Evolutionary conservation across 2,888 invertebrate species (phyloP), one percentile per base, ranked within the genome.

Genomic region (Harpalus rubripes): DNA sequence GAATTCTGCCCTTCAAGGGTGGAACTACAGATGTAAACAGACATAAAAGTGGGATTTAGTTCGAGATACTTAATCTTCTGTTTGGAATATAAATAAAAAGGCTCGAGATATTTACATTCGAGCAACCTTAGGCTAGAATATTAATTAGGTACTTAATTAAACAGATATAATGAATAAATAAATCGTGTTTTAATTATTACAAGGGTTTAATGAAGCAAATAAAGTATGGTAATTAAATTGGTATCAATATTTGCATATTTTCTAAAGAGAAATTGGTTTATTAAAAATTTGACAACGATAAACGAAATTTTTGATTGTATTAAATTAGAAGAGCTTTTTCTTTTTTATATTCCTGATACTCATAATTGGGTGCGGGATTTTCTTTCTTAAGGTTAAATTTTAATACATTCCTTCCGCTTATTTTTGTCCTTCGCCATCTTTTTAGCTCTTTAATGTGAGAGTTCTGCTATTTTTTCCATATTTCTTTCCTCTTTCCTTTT

Each of bases 121-220:
- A 58, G 12, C 32, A 22, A 78, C 78, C 78, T 26, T 32, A 58
- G 58, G 58, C 56, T 58, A 78, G 78, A 78, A 78, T 78, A 78
- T 58, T 58, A 78, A 78, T 74, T 74, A 74, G 72, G 22, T 74
- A 18, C 72, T 74, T 74, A 74, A 74, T 74, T 44, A 74, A 44
- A 44, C 72, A 44, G 72, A 74, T 74, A 41, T 44, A 74, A 74
- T 74, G 44, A 44, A 44, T 74, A 74, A 44, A 44, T 74, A 74
- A 74, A 74, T 74, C 72, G 22, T 22, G 44, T 41, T 74, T 72
- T 74, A 74, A 74, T 74, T 74, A 74, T 74, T 52, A 74, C 18
- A 74, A 22, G 72, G 44, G 44, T 68, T 68, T 68, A 68, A 26
- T 68, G 68, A 74, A 16, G 72, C 41, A 74, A 74, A 74, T 44